Base-by-base conservation (phyloP, 2,888 invertebrate genomes). In the Criorhina ranunculi region DNA sequence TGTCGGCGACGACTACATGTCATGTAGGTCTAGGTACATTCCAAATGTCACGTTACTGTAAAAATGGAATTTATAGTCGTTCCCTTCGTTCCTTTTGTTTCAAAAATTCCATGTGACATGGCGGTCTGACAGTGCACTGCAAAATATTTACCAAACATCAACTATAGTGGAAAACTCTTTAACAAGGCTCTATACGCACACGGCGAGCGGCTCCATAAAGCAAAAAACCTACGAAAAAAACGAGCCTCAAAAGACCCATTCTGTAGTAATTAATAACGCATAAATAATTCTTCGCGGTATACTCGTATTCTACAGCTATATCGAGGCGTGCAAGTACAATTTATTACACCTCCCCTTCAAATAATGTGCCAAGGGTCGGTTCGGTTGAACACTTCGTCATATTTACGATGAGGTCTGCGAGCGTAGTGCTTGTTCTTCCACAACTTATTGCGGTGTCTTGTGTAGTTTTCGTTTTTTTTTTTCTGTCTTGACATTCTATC, bases 21-120 rank as follows among this genome's bases (percentile, higher is more conserved):
- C 44, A 15, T 24, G 24, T 24, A n/a, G n/a, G n/a, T n/a, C n/a
- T n/a, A n/a, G n/a, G 8, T 24, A 66, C 73, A 73, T 73, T 67
- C 51, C 79, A 8, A 67, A 80, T 53, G 67, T 75, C 79, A 80
- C 75, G 60, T 60, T 60, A 67, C 67, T 80, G 67, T 42, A 35
- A 76, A 81, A 81, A 81, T 81, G 4, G 70, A 81, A 69, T 81
- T 81, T 81, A 81, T 81, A 67, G 80, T 73, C 40, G 60, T 55
- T 8, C n/a, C 5, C 66, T n/a, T 29, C 51, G 29, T 40, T 53
- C 49, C 29, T 66, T 70, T 55, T 60, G 67, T 62, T 42, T 11
- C n/a, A 46, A 31, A 42, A 66, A 60, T 67, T 73, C 66, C 46
- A 80, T 75, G 37, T 24, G 24, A 1, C 9, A 5, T 62, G 6